Evolutionary conservation across 2,797 vertebrate genomes (phyloP).

Genomic region (Graptemys geographica): DNA sequence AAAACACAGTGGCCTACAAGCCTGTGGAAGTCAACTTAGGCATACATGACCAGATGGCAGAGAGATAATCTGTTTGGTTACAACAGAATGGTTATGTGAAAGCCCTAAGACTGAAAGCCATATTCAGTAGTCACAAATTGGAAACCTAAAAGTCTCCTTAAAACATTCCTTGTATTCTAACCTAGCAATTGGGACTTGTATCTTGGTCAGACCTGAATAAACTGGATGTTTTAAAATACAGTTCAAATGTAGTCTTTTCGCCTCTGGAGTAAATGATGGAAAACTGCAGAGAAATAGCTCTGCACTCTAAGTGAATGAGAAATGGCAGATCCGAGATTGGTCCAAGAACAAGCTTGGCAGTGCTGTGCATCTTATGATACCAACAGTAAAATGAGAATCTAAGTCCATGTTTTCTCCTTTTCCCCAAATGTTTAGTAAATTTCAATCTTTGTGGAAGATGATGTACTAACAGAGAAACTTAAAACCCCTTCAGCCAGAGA

Average conservation of each 20-base stretch:
- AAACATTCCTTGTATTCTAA: not conserved
- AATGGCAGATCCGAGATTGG: conserved; percentile 54
- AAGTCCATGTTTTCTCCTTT: conserved; percentile 54
- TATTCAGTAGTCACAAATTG: not conserved
- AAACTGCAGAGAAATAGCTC: conserved; percentile 37
- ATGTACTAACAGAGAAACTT: conserved; percentile 55
- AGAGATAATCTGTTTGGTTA: not conserved
- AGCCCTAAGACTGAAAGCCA: not conserved
- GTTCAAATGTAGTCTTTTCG: conserved; percentile 19
- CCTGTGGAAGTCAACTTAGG: rapidly evolving
- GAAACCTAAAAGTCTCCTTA: conserved; percentile 17
- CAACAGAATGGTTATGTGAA: not conserved
- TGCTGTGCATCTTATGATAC: conserved; percentile 53
- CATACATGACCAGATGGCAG: not conserved
- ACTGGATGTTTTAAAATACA: not conserved
- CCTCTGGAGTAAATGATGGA: conserved; percentile 44
- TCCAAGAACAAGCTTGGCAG: conserved; percentile 52
- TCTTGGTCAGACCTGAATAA: conserved; percentile 9
- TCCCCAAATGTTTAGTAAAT: conserved; percentile 60
- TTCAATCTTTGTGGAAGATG: conserved; percentile 59
- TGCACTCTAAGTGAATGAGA: conserved; percentile 27
- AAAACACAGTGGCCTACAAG: not conserved
- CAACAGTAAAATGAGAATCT: conserved; percentile 52
- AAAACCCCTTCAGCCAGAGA: conserved; percentile 47
- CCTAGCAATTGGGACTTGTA: not conserved